Base-by-base conservation (phyloP, 2,888 invertebrate species). In the Tubulanus polymorphus region DNA sequence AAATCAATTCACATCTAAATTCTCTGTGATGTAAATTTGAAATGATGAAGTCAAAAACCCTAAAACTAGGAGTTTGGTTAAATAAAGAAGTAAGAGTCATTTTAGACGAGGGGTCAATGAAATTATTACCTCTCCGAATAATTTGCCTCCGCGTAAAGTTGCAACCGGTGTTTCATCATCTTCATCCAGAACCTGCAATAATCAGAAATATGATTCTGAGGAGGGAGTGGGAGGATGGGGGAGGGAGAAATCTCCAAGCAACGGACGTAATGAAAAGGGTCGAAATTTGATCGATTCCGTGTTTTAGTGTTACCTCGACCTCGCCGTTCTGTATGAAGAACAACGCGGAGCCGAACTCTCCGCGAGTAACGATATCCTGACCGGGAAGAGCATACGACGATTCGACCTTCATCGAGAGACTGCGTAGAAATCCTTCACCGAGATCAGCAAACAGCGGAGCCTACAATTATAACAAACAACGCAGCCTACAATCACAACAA, bases 101-200 rank as follows among this genome's bases (percentile, higher is more conserved):
- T n/a, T n/a, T n/a, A n/a, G n/a, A n/a, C n/a, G n/a, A n/a, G n/a
- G n/a, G n/a, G n/a, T n/a, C n/a, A n/a, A n/a, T n/a, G n/a, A n/a
- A n/a, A n/a, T n/a, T n/a, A n/a, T 53, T 28, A 62, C 62, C 56
- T 63, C 63, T 25, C 63, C 63, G 45, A 63, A 49, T 5, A 63
- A 15, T 20, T 55, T 55, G 20, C 63, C 63, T 37, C 50, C 46
- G 26, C 54, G 48, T 27, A 63, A 37, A 12, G 35, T 52, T 12
- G 55, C 60, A 8, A 60, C 41, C 2, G 60, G 56, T 23, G 56
- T 51, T 2, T 60, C 55, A 20, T 60, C 56, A 45, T 63, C 62
- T 10, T 63, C 60, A 35, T 56, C 62, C 37, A 59, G 37, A n/a
- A 63, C 51, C 61, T 61, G 46, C 8, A 45, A 48, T 3, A 15